Evolutionary conservation across 92 coral and sea anemone species (phyloP).

Genomic region (Palythoa grandis): DNA sequence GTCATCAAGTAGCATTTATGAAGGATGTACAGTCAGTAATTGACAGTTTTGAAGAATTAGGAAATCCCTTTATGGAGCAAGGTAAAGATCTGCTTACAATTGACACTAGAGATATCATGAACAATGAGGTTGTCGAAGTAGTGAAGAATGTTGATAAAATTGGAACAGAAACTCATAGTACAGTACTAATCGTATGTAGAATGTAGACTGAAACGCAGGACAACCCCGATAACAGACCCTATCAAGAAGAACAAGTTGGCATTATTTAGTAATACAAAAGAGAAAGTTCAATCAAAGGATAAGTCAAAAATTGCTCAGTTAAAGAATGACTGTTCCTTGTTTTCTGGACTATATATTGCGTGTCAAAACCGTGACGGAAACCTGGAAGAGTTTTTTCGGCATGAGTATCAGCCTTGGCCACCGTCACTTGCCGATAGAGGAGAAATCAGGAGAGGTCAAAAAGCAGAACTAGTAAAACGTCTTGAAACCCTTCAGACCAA

Average conservation of each 20-base stretch:
- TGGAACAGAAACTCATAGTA: background rate
- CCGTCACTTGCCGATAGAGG: conserved; percentile 23
- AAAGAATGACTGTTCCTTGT: conserved; percentile 60
- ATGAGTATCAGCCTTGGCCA: conserved; percentile 42
- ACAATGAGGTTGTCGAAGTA: conserved; percentile 13
- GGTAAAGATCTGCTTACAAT: conserved; percentile 47
- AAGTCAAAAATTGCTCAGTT: conserved; percentile 35
- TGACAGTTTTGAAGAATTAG: conserved; percentile 4
- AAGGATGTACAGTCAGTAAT: background rate
- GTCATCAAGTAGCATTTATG: background rate
- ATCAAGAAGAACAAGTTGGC: conserved; percentile 49
- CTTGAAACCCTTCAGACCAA: background rate
- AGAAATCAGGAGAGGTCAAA: conserved; percentile 34
- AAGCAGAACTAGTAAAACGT: conserved; percentile 24
- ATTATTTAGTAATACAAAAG: too few species aligned
- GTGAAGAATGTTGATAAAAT: background rate
- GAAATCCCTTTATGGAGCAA: conserved; percentile 48
- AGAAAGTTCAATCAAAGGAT: conserved; percentile 43
- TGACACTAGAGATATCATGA: conserved; percentile 46
- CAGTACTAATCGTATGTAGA: conserved; percentile 11
- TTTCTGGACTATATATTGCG: conserved; percentile 26
- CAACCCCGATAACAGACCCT: conserved; percentile 24
- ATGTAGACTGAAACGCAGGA: conserved; percentile 24
- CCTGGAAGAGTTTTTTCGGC: conserved; percentile 14
- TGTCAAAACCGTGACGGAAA: conserved; percentile 37